Evolutionary conservation across 2,797 vertebrate species (phyloP).

Genomic region (Lithobates pipiens): DNA sequence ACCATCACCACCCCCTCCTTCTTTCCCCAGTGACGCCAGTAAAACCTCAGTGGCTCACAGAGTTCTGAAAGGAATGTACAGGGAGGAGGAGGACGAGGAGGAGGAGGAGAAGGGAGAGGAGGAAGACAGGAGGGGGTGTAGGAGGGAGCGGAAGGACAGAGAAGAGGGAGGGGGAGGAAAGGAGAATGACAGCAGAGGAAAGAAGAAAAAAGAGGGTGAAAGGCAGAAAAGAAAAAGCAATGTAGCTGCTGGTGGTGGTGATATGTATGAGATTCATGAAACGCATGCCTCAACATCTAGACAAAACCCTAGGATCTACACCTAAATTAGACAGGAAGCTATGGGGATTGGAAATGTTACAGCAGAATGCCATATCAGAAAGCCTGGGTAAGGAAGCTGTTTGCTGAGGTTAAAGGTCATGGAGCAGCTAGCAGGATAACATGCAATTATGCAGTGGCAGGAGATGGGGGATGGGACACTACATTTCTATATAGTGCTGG

Average conservation of each 20-base stretch:
- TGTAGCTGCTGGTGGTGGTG: not conserved
- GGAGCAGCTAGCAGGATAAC: slow-evolving; percentile 24
- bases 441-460: not conserved
- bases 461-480: slow-evolving; percentile 1
- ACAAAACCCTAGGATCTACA: not conserved
- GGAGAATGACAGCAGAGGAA: slow-evolving; percentile 28
- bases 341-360: not conserved
- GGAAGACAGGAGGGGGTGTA: not conserved
- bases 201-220: not conserved
- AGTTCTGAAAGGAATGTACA: slow-evolving; percentile 56
- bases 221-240: not conserved
- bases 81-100: slow-evolving; percentile 34
- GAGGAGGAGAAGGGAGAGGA: not conserved
- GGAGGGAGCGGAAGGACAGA: slow-evolving; percentile 40
- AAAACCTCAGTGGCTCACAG: slow-evolving; percentile 48
- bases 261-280: slow-evolving; percentile 12
- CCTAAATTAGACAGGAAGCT: not conserved
- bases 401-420: slow-evolving; percentile 47
- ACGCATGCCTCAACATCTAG: not conserved
- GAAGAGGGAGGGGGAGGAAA: slow-evolving; percentile 44
- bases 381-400: slow-evolving; percentile 1
- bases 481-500: not conserved
- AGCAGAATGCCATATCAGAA: not conserved
- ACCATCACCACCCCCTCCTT: slow-evolving; percentile 32
- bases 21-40: slow-evolving; percentile 44